A percentile compares a stretch with the other conserved stretches of the same genome.
Conservation (phyloP, 2,888 invertebrate genomes). For the Aleiodes testaceus region DNA sequence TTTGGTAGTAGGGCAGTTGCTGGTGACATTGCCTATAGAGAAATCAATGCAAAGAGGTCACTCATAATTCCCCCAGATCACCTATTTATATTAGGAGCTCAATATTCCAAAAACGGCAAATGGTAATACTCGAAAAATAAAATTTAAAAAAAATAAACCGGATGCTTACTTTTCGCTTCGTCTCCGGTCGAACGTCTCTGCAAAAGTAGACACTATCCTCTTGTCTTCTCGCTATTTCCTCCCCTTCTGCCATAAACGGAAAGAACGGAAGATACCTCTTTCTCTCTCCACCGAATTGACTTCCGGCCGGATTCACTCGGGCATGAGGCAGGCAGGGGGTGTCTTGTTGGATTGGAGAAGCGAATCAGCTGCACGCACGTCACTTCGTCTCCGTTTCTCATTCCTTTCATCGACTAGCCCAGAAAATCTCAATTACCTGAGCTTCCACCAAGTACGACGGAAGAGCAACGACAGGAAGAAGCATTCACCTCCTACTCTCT, state of each 20-base stretch:
- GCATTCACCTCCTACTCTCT: slow-evolving; percentile 30
- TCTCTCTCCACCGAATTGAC: slow-evolving; percentile 41
- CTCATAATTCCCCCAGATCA: no score
- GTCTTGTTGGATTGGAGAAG: slow-evolving; percentile 2
- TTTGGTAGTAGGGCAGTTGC: slow-evolving; percentile 14
- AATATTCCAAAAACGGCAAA: not conserved
- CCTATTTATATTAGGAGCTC: no score
- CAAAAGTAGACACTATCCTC: slow-evolving; percentile 24
- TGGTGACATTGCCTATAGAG: slow-evolving; percentile 14
- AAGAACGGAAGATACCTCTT: slow-evolving; percentile 14
- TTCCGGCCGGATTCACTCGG: slow-evolving; percentile 41
- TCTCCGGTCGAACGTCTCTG: slow-evolving; percentile 37
- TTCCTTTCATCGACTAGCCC: slow-evolving; percentile 52
- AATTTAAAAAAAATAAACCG: not conserved
- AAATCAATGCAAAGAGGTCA: not conserved
- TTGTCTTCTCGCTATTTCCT: slow-evolving; percentile 16
- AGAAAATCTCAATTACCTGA: slow-evolving; percentile 67
- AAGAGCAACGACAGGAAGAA: slow-evolving; percentile 50
- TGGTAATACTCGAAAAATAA: not conserved
- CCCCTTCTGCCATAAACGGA: slow-evolving; percentile 37
- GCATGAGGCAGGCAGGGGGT: no score
- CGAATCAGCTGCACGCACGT: slow-evolving; percentile 41
- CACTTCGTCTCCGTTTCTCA: slow-evolving; percentile 35
- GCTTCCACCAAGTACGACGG: slow-evolving; percentile 46
- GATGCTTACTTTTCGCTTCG: slow-evolving; percentile 43